A percentile compares a stretch with the other conserved stretches of the same genome.
Conservation (phyloP, 2,113 vertebrate genomes). For the Takifugu flavidus region DNA sequence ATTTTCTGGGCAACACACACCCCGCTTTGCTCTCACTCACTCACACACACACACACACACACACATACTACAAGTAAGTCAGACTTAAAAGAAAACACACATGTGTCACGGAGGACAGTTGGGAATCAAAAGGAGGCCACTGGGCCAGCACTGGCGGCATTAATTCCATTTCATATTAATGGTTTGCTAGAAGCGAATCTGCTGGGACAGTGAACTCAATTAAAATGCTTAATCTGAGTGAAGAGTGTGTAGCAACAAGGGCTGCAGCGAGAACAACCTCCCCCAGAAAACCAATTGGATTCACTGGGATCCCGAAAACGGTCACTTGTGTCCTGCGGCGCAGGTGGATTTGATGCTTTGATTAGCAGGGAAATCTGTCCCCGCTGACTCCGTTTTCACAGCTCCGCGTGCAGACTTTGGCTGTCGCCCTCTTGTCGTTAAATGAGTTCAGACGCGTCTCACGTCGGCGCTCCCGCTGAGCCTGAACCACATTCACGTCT, state of each 20-base stretch:
- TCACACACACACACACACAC: slow-evolving; percentile 16
- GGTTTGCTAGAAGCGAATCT: slow-evolving; percentile 70
- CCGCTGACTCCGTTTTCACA: slow-evolving; percentile 19
- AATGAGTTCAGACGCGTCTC: slow-evolving; percentile 21
- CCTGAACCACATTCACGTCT: background rate
- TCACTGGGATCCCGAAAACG: slow-evolving; percentile 51
- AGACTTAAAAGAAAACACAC: slow-evolving; percentile 81
- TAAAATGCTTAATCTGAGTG: slow-evolving; percentile 72
- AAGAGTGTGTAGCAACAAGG: slow-evolving; percentile 56
- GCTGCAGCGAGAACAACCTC: slow-evolving; percentile 37
- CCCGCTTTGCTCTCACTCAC: slow-evolving; percentile 23
- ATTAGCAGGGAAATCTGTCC: slow-evolving; percentile 52
- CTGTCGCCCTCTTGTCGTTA: slow-evolving; percentile 28
- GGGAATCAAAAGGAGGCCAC: slow-evolving; percentile 77
- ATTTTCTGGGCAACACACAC: slow-evolving; percentile 63
- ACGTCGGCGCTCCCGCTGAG: slow-evolving; percentile 14
- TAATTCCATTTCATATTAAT: slow-evolving; percentile 78
- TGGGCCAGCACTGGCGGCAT: slow-evolving; percentile 76
- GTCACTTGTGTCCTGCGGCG: slow-evolving; percentile 56
- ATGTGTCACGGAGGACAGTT: slow-evolving; percentile 60
- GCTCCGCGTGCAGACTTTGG: slow-evolving; percentile 3
- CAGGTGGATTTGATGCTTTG: slow-evolving; percentile 51
- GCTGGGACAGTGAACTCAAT: slow-evolving; percentile 74
- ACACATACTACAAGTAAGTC: slow-evolving; percentile 72
- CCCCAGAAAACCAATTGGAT: slow-evolving; percentile 50